Conservation (phyloP, 92 coral and sea anemone species). For the Paragorgia papillata region DNA sequence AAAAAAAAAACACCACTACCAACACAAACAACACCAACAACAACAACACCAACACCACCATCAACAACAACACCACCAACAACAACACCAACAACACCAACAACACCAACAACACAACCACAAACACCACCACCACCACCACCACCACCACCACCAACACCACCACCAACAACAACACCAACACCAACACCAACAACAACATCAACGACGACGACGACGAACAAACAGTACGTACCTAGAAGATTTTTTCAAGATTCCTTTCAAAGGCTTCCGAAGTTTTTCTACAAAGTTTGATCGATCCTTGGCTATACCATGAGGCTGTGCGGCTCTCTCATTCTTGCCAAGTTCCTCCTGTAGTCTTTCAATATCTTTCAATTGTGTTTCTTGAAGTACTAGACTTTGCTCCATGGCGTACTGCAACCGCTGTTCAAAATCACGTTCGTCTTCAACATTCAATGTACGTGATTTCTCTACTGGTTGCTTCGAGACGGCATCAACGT, state of each 20-base stretch:
- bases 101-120: background rate
- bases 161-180: background rate
- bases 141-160: background rate
- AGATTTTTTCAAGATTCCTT: constrained; percentile 89
- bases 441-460: constrained; percentile 63
- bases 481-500: constrained; percentile 15
- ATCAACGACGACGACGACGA: background rate
- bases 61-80: too few relatives aligned
- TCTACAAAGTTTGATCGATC: constrained; percentile 48
- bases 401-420: constrained; percentile 97
- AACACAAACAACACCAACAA: background rate
- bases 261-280: constrained; percentile 70
- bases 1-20: too few relatives aligned
- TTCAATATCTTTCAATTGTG: constrained; percentile 77
- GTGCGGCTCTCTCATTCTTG: constrained; percentile 66
- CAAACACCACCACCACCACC: too few relatives aligned
- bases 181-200: background rate
- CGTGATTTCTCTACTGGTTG: constrained; percentile 9
- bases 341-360: constrained; percentile 76
- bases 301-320: constrained; percentile 58
- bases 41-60: too few relatives aligned
- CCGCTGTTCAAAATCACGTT: constrained; percentile 83
- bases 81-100: background rate
- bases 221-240: constrained; percentile 36
- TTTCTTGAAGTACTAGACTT: constrained; percentile 81